Evolutionary conservation across 2,797 vertebrate species (phyloP), one percentile per base, ranked within the genome.

Genomic region (Erethizon dorsatum): DNA sequence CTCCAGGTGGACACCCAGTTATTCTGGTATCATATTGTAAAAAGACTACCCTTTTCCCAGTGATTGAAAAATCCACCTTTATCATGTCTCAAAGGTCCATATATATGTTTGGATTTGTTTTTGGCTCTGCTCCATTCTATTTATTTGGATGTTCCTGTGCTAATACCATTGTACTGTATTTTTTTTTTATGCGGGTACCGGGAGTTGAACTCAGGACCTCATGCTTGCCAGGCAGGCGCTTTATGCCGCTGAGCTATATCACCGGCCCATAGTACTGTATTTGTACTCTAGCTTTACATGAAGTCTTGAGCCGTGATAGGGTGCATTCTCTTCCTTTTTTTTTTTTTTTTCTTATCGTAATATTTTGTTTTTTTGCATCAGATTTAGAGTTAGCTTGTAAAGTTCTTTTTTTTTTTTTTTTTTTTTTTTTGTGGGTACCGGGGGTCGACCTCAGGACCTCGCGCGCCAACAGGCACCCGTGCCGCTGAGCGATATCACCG

Each of bases 321-420:
- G 45, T 26, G 86, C 75, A n/a, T 85, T 56, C 6, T 77, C 37
- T 20, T 95, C 33, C 28, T 86, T 94, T 94, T 79, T 61, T 79
- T 91, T 5, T 54, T 52, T 45, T 90, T 9, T 92, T 18, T 88
- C n/a, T 67, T 94, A 41, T 59, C 75, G 77, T 88, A 80, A 79
- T 78, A 61, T 80, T 90, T 91, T 91, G 33, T 93, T 82, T 77
- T 94, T 88, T 50, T 78, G 0, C 45, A 47, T 93, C 47, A 92
- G 63, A 90, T 87, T 80, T 92, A 88, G 45, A 94, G 59, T 83
- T 24, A 88, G 26, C 31, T 83, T 91, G 33, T 92, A 33, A 92
- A 84, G 56, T 82, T 94, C 45, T 33, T n/a, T n/a, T n/a, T n/a
- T n/a, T n/a, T n/a, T n/a, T n/a, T n/a, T n/a, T n/a, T n/a, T n/a